A percentile compares a stretch with the other conserved stretches of the same genome.
Conservation (phyloP, 2,888 invertebrate species). For the Griposia aprilina region DNA sequence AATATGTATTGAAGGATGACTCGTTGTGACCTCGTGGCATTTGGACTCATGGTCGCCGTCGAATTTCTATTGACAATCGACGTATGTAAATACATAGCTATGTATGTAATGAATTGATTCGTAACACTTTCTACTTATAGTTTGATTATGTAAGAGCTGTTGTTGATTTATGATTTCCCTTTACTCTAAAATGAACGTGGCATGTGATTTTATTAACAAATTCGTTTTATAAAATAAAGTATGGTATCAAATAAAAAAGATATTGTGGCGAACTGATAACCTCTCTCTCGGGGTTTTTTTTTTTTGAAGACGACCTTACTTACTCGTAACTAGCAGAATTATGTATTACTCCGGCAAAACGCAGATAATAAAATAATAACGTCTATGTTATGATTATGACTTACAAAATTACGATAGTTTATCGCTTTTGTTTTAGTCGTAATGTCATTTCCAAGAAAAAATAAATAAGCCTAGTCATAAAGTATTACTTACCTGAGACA, state of each 20-base stretch:
- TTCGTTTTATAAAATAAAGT: background rate
- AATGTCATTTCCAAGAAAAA: slow-evolving; percentile 8
- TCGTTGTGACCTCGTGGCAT: slow-evolving; percentile 66
- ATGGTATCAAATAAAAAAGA: background rate
- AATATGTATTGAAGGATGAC: slow-evolving; percentile 50
- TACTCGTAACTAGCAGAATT: background rate
- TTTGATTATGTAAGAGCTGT: slow-evolving; percentile 49
- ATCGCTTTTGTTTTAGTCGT: background rate
- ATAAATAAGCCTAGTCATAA: background rate
- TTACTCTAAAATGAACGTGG: slow-evolving; percentile 25
- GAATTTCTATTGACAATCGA: slow-evolving; percentile 66
- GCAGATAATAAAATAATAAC: slow-evolving; percentile 2
- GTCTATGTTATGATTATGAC: background rate
- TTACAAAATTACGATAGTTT: background rate
- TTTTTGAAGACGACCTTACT: background rate
- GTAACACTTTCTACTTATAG: slow-evolving; percentile 59
- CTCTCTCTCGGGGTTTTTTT: slow-evolving; percentile 15
- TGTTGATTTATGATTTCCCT: slow-evolving; percentile 50
- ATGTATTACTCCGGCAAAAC: background rate
- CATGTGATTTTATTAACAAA: slow-evolving; percentile 15
- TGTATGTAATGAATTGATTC: slow-evolving; percentile 58
- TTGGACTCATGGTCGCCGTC: slow-evolving; percentile 40
- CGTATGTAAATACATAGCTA: slow-evolving; percentile 34
- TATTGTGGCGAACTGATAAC: slow-evolving; percentile 23
- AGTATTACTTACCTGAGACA: background rate